These are phyloP conservation scores for Cydia amplana DNA, from an alignment of 1,140 invertebrate genomes.

Conservation along the genomic window DNA sequence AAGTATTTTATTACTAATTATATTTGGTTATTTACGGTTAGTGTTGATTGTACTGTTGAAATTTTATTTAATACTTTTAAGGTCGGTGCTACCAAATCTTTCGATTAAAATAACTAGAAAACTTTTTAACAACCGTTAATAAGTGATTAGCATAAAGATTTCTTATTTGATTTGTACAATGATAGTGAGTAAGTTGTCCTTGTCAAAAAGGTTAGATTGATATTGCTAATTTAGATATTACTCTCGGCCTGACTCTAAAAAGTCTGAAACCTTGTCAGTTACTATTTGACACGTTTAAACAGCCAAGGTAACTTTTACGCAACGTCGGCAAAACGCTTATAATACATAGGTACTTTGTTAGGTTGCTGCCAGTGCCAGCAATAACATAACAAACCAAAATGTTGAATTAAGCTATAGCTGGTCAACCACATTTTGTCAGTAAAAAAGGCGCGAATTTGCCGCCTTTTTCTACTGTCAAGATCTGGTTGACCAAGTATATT, in stretches of 20 bases:
- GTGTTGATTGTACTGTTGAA: not conserved
- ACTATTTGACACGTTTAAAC: not conserved
- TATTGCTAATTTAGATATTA: slow-evolving; percentile 7
- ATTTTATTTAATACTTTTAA: not conserved
- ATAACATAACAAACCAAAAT: no score
- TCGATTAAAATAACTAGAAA: not conserved
- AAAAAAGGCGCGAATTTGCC: no score
- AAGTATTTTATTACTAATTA: no score
- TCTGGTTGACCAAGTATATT: no score
- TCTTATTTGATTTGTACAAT: not conserved
- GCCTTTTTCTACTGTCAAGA: no score
- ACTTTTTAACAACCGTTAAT: not conserved
- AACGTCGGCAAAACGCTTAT: not conserved
- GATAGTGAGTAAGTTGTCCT: not conserved
- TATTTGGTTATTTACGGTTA: not conserved
- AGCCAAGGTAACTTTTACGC: not conserved
- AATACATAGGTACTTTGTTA: not conserved
- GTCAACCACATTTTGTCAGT: no score
- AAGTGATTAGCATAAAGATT: not conserved
- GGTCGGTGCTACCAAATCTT: not conserved
- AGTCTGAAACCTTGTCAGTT: not conserved
- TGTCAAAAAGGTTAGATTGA: not conserved
- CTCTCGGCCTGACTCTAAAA: not conserved
- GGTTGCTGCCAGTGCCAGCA: no score
- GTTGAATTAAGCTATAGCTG: no score